Base-by-base conservation (phyloP, 2,888 invertebrate species). In the Drosophila nr. perissopoda region DNA sequence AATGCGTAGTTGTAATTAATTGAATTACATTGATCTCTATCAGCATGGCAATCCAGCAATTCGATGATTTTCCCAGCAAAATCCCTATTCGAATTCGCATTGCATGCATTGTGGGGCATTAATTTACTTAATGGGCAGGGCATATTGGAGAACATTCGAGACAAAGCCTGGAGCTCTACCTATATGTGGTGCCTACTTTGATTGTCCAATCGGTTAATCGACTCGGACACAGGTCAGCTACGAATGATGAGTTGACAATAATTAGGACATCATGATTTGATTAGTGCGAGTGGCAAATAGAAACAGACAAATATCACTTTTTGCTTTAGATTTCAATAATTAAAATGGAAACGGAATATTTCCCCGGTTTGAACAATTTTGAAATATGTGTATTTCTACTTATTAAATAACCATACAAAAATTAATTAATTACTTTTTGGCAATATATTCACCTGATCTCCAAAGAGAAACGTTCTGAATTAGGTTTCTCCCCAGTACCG, bases 41-140 rank as follows among this genome's bases (percentile, higher is more conserved):
- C 78, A 48, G 34, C 49, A 58, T 75, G 63, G 61, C 45, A 61
- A 73, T 75, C 49, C n/a, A 51, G 18, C 49, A n/a, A 11, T 21
- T 58, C 31, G 11, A 5, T 27, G 38, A 31, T 21, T 6, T 10
- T 0, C 27, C 33, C 31, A 27, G 57, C 38, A 13, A 13, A 52
- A 38, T 36, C 52, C 42, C 45, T 62, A 69, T 62, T 21, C 34
- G 42, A 56, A 52, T 56, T 73, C 33, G 58, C 66, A 62, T 49
- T 64, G 60, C 48, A 53, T 69, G 54, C 34, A 8, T 45, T 52
- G 38, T 21, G 45, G 3, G 48, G 21, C 36, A 38, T 54, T 70
- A 76, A 80, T 76, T 75, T 72, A 54, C 52, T 21, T 85, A 85
- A 87, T 87, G 69, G 68, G 75, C 71, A 56, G 69, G 68, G 73